These are phyloP conservation scores for Scartelaos histophorus DNA, from an alignment of 2,113 vertebrate genomes.

Conservation along the genomic window DNA sequence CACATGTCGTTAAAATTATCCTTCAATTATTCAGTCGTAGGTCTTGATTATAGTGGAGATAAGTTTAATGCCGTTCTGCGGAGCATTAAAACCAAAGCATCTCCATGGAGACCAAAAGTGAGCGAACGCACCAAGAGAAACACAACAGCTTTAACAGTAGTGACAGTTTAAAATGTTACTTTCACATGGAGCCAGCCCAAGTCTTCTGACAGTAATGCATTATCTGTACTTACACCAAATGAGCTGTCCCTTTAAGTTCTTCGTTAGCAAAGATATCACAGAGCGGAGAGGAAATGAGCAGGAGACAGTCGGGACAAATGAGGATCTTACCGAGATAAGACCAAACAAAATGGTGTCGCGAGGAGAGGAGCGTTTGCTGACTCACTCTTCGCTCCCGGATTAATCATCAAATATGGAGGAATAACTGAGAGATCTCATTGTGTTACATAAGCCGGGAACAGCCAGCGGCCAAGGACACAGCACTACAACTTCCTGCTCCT, in stretches of 20 bases:
- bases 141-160: too few species aligned
- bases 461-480: constrained; percentile 49
- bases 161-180: too few species aligned
- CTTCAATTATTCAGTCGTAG: too few species aligned
- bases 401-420: constrained; percentile 52
- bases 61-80: too few species aligned
- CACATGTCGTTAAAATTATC: too few species aligned
- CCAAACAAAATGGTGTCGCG: constrained; percentile 6
- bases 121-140: too few species aligned
- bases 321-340: background rate
- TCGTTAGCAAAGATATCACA: background rate
- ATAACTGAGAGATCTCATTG: constrained; percentile 59
- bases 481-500: constrained; percentile 45
- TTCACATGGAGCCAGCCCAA: background rate
- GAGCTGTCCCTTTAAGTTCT: background rate
- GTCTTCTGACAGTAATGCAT: background rate
- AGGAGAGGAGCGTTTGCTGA: constrained; percentile 35
- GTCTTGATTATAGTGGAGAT: too few species aligned
- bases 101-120: too few species aligned
- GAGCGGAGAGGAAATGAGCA: background rate
- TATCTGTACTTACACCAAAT: background rate
- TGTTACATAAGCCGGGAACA: constrained; percentile 40
- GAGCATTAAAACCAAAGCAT: too few species aligned
- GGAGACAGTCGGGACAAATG: constrained; percentile 16
- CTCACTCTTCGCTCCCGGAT: constrained; percentile 12